These are phyloP conservation scores for Anticlea derivata DNA, from an alignment of 2,888 invertebrate genomes.

Conservation along the genomic window DNA sequence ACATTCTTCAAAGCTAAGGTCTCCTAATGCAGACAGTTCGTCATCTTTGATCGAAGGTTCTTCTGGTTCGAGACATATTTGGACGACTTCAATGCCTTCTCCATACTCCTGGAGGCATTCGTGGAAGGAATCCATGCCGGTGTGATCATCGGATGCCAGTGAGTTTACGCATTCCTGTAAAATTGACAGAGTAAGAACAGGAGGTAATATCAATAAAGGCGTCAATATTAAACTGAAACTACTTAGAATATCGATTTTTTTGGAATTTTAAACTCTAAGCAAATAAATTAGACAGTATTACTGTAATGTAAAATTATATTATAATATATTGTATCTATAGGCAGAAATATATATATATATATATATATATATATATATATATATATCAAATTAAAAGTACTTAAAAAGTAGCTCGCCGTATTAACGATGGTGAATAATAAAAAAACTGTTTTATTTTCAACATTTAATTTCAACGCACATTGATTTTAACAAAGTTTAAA, in stretches of 20 bases:
- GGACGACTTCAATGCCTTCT: slow-evolving; percentile 85
- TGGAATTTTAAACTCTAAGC: no score
- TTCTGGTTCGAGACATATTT: slow-evolving; percentile 85
- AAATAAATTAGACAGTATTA: no score
- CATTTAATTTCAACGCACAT: slow-evolving; percentile 62
- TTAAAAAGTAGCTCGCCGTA: no score
- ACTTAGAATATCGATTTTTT: no score
- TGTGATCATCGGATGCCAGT: slow-evolving; percentile 85
- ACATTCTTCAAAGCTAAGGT: slow-evolving; percentile 73
- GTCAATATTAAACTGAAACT: no score
- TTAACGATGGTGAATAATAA: no score
- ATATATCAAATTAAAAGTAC: no score
- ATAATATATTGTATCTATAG: no score
- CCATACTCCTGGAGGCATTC: slow-evolving; percentile 87
- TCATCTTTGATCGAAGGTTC: slow-evolving; percentile 81
- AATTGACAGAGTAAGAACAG: neutral
- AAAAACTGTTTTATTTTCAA: neutral
- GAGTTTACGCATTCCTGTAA: slow-evolving; percentile 81
- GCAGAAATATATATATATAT: no score
- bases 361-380: no score
- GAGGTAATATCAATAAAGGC: no score
- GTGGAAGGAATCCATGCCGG: slow-evolving; percentile 86
- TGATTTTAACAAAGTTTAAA: slow-evolving; percentile 56
- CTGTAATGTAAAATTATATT: no score
- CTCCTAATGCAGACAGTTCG: slow-evolving; percentile 72